Evolutionary conservation across 1,140 invertebrate species (phyloP).

Genomic region (Limonius californicus): DNA sequence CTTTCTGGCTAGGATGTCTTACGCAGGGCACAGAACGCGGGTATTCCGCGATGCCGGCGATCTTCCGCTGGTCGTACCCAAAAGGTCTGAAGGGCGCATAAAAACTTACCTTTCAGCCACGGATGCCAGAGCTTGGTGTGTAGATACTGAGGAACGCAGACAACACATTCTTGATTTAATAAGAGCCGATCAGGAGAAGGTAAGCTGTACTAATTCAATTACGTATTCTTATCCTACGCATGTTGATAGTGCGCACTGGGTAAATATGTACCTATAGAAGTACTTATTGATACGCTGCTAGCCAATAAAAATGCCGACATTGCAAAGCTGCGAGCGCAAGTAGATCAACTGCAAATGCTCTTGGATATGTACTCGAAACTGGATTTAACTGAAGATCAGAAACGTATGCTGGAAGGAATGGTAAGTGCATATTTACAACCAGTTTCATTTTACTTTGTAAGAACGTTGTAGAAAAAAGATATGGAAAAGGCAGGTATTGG

Average conservation of each 20-base stretch:
- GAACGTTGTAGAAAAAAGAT: slow-evolving; percentile 3
- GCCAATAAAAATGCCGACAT: slow-evolving; percentile 50
- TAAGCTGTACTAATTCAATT: neutral
- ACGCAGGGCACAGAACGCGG: slow-evolving; percentile 32
- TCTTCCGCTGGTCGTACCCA: slow-evolving; percentile 15
- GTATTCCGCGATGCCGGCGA: slow-evolving; percentile 29
- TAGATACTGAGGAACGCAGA: slow-evolving; percentile 34
- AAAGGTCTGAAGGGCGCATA: slow-evolving; percentile 38
- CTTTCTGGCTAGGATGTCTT: slow-evolving; percentile 26
- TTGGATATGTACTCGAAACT: slow-evolving; percentile 22
- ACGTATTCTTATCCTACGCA: neutral
- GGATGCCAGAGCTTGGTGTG: slow-evolving; percentile 39
- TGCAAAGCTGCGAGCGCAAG: slow-evolving; percentile 46
- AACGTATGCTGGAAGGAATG: slow-evolving; percentile 22
- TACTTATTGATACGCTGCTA: slow-evolving; percentile 50
- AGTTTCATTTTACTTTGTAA: neutral
- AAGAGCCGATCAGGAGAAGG: slow-evolving; percentile 4
- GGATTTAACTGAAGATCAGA: slow-evolving; percentile 26
- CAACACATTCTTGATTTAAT: slow-evolving; percentile 41
- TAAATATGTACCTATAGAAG: slow-evolving; percentile 49
- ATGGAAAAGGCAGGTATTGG: neutral
- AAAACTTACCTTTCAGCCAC: slow-evolving; percentile 39
- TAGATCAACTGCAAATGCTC: slow-evolving; percentile 36
- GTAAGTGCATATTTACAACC: slow-evolving; percentile 16
- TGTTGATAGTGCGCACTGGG: slow-evolving; percentile 19